Evolutionary conservation across 2,888 invertebrate genomes (phyloP), one percentile per base, ranked within the genome.

Genomic region (Diaprepes abbreviatus): DNA sequence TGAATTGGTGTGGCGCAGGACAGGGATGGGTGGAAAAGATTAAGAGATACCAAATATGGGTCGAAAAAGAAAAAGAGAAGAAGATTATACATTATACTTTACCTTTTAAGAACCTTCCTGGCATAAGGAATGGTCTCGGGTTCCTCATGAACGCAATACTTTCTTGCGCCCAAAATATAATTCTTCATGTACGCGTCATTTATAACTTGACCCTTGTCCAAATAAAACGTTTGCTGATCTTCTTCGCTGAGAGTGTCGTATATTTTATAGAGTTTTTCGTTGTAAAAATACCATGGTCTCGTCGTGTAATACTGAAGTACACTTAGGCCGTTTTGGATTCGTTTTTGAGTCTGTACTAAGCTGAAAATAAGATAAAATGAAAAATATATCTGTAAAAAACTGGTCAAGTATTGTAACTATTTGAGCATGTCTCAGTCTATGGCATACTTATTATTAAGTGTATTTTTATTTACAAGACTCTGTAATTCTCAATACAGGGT

Each of bases 131-230:
- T 79, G 0, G 92, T 92, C 7, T 90, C 87, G 0, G 91, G 90
- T 76, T 92, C 92, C 76, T 97, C 97, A 73, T 95, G 94, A 65
- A 95, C 86, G 78, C 94, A 92, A 81, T 89, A 96, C 74, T 91
- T 90, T 12, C 96, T 88, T n/a, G 93, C 91, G 0, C 96, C 97
- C 73, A 92, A 87, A 28, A 96, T 89, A 79, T 94, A 94, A 79
- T 85, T 87, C 74, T 87, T 85, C 73, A 93, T 81, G 79, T 91
- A 94, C 0, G 87, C 82, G 60, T 90, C 87, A 88, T 91, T 91
- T 74, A 89, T 83, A 1, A 91, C 79, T 45, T 84, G 84, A 62
- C 84, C 84, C 10, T 82, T 81, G 72, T 86, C 83, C 0, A 88
- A 88, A 71, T 88, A 89, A 75, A 93, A 95, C 0, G 85, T 84